A percentile compares a stretch with the other conserved stretches of the same genome.
These are phyloP conservation scores for Parasteatoda lunata DNA, from an alignment of 2,888 invertebrate species.

Conservation along the genomic window DNA sequence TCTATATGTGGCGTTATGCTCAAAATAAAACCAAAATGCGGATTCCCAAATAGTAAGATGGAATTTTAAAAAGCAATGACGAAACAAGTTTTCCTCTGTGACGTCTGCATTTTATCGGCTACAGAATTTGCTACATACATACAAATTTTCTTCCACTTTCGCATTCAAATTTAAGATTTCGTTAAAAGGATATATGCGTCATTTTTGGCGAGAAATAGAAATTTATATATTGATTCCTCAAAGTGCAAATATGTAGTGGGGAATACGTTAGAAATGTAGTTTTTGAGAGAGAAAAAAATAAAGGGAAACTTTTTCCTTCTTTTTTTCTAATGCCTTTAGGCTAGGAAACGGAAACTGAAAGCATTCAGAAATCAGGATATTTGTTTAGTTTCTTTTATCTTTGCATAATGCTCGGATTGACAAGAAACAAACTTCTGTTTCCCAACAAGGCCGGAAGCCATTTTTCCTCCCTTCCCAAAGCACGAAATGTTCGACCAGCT, in stretches of 20 bases:
- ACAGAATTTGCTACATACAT: background rate
- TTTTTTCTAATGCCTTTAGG: conserved; percentile 16
- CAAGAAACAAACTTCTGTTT: conserved; percentile 55
- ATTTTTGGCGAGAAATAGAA: background rate
- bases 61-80: background rate
- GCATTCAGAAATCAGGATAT: conserved; percentile 42
- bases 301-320: background rate
- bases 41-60: background rate
- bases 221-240: background rate
- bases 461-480: background rate
- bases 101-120: background rate
- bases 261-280: background rate
- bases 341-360: conserved; percentile 14
- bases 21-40: background rate
- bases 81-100: background rate
- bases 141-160: background rate
- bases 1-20: background rate
- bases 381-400: conserved; percentile 58
- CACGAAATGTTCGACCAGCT: background rate
- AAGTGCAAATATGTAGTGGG: background rate
- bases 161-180: background rate
- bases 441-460: conserved; percentile 24
- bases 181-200: background rate
- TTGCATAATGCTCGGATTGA: conserved; percentile 51
- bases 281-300: background rate